Base-by-base conservation (phyloP, 2,888 invertebrate genomes). In the Sminthurides aquaticus region DNA sequence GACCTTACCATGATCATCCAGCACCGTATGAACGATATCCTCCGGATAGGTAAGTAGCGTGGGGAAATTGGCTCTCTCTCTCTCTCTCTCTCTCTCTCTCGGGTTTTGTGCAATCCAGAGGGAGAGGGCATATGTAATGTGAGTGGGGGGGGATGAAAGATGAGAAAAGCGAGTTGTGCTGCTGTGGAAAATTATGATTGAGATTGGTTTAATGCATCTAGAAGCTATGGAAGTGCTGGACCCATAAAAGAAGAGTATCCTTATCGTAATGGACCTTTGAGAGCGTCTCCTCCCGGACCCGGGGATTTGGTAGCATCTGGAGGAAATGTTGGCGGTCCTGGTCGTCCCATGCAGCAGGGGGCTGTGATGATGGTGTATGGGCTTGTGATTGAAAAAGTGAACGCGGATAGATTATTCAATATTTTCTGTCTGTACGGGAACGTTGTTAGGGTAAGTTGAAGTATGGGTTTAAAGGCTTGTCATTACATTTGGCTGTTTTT, bases 321-420 rank as follows among this genome's bases (percentile, higher is more conserved):
- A 49, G 71, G 70, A 22, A 66, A 67, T 59, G 72, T 66, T 26
- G 71, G 71, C 49, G 71, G 74, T 57, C 72, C 74, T 15, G 77
- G 76, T 28, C 75, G 74, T 49, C 77, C 77, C 22, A 74, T 74
- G 72, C 86, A 85, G 77, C 87, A 91, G 77, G 91, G 91, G 60
- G 89, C 91, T 59, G 97, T 98, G 69, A 89, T 97, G 84, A 97
- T 98, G 97, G 94, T 98, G 65, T 98, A 99, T 81, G 97, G 97
- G 1, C 84, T 99, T 70, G 92, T 95, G 79, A 88, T 90, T 63
- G 87, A 91, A 76, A 91, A 91, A 76, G 90, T 95, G 78, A 99
- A 97, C 81, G 91, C 94, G 71, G 96, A 97, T 78, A 87, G 90
- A 77, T 85, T 99, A 69, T 99, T 99, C 86, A 99, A 99, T 82